These are phyloP conservation scores for Telenomus remus DNA, from an alignment of 1,140 invertebrate species.

Conservation along the genomic window DNA sequence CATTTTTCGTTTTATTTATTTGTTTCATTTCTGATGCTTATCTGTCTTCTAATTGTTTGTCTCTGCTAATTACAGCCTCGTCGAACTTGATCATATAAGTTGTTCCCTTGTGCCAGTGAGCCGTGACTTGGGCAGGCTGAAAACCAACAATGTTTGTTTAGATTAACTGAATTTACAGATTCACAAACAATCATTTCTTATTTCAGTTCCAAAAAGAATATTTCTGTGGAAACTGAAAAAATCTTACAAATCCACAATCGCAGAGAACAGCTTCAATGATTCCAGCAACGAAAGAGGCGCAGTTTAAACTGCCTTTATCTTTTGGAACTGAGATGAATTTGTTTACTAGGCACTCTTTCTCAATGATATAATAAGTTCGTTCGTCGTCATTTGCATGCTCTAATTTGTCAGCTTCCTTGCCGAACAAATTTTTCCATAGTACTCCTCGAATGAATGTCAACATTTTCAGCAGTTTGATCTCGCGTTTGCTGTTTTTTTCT, in stretches of 20 bases:
- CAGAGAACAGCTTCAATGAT: slow-evolving; percentile 97
- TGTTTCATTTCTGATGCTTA: slow-evolving; percentile 68
- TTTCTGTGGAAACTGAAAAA: too few relatives aligned
- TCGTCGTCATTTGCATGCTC: slow-evolving; percentile 99
- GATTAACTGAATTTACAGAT: too few relatives aligned
- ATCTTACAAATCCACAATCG: slow-evolving; percentile 96
- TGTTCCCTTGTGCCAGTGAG: slow-evolving; percentile 99
- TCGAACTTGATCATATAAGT: slow-evolving; percentile 99
- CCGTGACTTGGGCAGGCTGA: slow-evolving; percentile 95
- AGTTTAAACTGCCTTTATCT: slow-evolving; percentile 97
- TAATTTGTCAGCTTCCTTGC: slow-evolving; percentile 98
- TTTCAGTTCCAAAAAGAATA: background rate
- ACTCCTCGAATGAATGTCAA: slow-evolving; percentile 96
- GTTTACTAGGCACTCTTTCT: slow-evolving; percentile 98
- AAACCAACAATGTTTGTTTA: slow-evolving; percentile 65
- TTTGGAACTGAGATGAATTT: slow-evolving; percentile 98
- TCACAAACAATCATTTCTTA: too few relatives aligned
- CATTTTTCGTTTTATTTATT: background rate
- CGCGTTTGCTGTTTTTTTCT: slow-evolving; percentile 94
- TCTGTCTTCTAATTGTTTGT: slow-evolving; percentile 94
- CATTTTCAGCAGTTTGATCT: slow-evolving; percentile 96
- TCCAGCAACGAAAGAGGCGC: slow-evolving; percentile 98
- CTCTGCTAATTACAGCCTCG: slow-evolving; percentile 92
- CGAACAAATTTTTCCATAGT: slow-evolving; percentile 98
- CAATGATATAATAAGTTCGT: slow-evolving; percentile 97